These are phyloP conservation scores for Drosophila neutralis DNA, from an alignment of 2,888 invertebrate genomes.

Conservation along the genomic window DNA sequence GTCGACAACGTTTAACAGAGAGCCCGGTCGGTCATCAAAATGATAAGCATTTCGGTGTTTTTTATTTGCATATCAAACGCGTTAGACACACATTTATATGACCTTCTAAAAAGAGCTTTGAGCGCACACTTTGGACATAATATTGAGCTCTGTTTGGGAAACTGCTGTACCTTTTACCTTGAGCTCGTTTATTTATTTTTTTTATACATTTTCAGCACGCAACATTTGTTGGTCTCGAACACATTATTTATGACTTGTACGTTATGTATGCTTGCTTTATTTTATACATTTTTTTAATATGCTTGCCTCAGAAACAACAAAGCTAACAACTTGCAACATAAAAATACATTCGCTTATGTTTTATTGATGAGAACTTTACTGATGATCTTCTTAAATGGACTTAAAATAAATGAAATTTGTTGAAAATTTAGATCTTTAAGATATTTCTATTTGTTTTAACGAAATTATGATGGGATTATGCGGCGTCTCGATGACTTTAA, in stretches of 20 bases:
- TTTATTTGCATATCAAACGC: conserved; percentile 70
- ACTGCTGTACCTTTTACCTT: conserved; percentile 38
- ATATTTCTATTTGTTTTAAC: conserved; percentile 13
- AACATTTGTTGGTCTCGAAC: conserved; percentile 53
- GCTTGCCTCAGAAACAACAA: conserved; percentile 27
- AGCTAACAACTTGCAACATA: conserved; percentile 43
- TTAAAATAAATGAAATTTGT: not conserved
- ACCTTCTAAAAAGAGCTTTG: conserved; percentile 17
- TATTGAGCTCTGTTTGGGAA: conserved; percentile 46
- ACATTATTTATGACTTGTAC: conserved; percentile 67
- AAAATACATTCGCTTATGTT: conserved; percentile 42
- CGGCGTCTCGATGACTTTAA: conserved; percentile 33
- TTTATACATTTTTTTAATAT: conserved; percentile 31
- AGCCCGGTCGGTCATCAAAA: conserved; percentile 44
- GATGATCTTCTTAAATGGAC: conserved; percentile 37
- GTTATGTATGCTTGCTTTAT: conserved; percentile 24
- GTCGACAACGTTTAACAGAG: conserved; percentile 20
- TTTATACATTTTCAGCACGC: conserved; percentile 61
- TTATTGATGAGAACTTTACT: conserved; percentile 54
- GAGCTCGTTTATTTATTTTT: conserved; percentile 33
- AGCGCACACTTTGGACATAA: conserved; percentile 49
- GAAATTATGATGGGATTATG: conserved; percentile 23
- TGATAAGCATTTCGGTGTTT: conserved; percentile 42
- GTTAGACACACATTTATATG: conserved; percentile 59
- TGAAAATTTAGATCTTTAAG: not conserved